Evolutionary conservation across 1,140 invertebrate genomes (phyloP).

Genomic region (Hirudo medicinalis): DNA sequence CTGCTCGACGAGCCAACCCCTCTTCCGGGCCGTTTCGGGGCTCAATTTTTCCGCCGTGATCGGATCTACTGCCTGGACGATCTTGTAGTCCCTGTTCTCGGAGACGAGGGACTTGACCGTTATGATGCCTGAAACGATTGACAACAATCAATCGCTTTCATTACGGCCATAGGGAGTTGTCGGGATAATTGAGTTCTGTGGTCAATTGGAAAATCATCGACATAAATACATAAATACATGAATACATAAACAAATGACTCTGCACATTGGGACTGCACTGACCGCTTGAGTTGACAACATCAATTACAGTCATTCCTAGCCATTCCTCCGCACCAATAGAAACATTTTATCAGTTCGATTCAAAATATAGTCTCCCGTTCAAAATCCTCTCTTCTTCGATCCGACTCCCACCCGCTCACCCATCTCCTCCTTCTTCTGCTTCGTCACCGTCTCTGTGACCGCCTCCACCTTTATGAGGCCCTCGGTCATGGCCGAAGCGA

Average conservation of each 20-base stretch:
- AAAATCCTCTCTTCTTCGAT: neutral
- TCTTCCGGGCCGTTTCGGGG: neutral
- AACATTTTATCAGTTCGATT: no score
- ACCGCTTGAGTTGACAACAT: neutral
- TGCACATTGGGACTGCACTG: neutral
- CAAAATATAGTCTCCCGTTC: no score
- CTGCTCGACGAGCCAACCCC: neutral
- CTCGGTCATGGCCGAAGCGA: neutral
- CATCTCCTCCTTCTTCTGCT: conserved; percentile 4
- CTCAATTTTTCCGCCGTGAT: neutral
- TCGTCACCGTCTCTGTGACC: neutral
- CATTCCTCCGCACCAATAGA: no score
- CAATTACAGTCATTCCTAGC: no score
- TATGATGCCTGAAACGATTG: conserved; percentile 3
- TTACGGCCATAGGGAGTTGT: no score
- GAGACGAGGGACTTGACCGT: neutral
- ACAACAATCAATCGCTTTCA: no score
- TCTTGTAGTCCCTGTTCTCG: neutral
- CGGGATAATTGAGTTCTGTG: no score
- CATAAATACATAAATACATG: no score
- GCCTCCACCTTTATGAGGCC: conserved; percentile 2
- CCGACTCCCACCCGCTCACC: neutral
- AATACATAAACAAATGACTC: neutral
- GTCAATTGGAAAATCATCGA: no score
- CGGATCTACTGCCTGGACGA: neutral